These are phyloP conservation scores for Macquaria australasica DNA, from an alignment of 2,113 vertebrate genomes.

Conservation along the genomic window DNA sequence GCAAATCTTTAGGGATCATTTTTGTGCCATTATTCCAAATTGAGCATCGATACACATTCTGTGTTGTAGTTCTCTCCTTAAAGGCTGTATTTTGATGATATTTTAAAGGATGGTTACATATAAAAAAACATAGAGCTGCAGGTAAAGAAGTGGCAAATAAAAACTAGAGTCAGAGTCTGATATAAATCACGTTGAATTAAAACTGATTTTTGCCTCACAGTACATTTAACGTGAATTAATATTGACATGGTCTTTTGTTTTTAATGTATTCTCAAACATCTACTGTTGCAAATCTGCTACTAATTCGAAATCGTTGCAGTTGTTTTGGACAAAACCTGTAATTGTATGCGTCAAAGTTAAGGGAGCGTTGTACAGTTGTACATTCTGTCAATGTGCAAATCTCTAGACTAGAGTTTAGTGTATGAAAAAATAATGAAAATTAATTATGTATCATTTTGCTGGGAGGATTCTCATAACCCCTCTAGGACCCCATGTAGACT, in stretches of 20 bases:
- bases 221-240: not conserved
- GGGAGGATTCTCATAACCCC: not conserved
- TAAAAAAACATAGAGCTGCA: not conserved
- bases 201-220: not conserved
- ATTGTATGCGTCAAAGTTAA: not conserved
- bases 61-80: not conserved
- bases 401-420: not conserved
- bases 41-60: not conserved
- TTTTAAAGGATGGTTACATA: not conserved
- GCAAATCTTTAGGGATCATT: not conserved
- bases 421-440: conserved; percentile 32
- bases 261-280: not conserved
- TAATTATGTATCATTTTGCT: conserved; percentile 23
- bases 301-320: not conserved
- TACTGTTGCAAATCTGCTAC: not conserved
- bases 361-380: no score
- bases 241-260: not conserved
- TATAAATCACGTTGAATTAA: not conserved
- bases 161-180: not conserved
- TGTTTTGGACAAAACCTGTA: not conserved
- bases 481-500: conserved; percentile 1
- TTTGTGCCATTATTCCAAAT: not conserved
- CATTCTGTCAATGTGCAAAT: not conserved
- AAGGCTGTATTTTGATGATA: not conserved
- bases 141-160: not conserved